Evolutionary conservation across 2,888 invertebrate genomes (phyloP).

Genomic region (Lithophane semibrunnea): DNA sequence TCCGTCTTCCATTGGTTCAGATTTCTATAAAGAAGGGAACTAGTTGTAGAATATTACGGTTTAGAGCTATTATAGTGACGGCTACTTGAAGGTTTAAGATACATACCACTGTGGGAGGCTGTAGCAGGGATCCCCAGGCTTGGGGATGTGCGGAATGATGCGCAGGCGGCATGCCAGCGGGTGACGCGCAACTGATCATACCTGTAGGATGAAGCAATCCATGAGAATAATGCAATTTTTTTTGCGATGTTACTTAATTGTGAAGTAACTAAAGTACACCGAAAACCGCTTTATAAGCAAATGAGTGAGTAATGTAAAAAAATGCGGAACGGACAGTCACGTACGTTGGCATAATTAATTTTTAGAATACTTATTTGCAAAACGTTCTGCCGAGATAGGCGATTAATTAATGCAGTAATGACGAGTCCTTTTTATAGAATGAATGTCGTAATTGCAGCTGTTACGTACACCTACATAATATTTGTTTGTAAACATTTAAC

Average conservation of each 20-base stretch:
- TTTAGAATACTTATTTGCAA: slow-evolving; percentile 48
- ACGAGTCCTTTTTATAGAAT: background rate
- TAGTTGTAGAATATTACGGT: slow-evolving; percentile 47
- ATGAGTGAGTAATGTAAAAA: slow-evolving; percentile 64
- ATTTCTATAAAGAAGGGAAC: slow-evolving; percentile 87
- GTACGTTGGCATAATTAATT: slow-evolving; percentile 51
- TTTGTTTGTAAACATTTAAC: slow-evolving; percentile 51
- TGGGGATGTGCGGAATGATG: slow-evolving; percentile 80
- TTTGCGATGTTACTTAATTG: slow-evolving; percentile 58
- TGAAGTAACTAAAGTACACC: slow-evolving; percentile 50
- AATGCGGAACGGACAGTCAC: slow-evolving; percentile 67
- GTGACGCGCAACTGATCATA: slow-evolving; percentile 87
- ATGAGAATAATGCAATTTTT: slow-evolving; percentile 24
- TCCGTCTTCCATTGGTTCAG: slow-evolving; percentile 87
- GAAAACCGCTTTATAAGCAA: slow-evolving; percentile 62
- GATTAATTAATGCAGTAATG: slow-evolving; percentile 20
- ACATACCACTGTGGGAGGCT: slow-evolving; percentile 84
- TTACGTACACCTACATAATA: slow-evolving; percentile 25
- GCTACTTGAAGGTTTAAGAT: slow-evolving; percentile 8
- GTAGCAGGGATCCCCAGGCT: slow-evolving; percentile 81
- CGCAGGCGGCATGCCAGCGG: slow-evolving; percentile 87
- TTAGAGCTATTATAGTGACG: background rate
- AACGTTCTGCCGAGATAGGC: slow-evolving; percentile 31
- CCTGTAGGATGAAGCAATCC: slow-evolving; percentile 70
- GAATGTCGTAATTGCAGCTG: slow-evolving; percentile 3